Percentiles rank a stretch among this genome's conserved stretches.
Conservation (phyloP, 2,797 vertebrate genomes). For the Podarcis lilfordi region DNA sequence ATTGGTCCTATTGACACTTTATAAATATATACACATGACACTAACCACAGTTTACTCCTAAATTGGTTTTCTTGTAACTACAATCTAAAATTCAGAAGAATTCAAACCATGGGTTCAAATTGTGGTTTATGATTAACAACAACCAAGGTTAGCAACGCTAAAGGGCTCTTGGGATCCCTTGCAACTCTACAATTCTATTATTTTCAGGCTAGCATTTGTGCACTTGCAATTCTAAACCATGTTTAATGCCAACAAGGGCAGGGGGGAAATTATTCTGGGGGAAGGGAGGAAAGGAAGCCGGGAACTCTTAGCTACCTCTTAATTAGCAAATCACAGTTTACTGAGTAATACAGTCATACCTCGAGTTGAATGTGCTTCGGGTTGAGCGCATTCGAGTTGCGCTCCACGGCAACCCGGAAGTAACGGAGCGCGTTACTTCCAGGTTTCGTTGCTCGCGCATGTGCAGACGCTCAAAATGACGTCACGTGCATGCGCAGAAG, state of each 20-base stretch:
- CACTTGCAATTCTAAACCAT: background rate
- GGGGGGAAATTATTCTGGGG: background rate
- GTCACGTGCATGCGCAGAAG: no score
- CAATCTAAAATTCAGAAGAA: background rate
- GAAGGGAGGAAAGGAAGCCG: background rate
- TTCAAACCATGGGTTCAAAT: background rate
- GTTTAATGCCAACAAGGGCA: background rate
- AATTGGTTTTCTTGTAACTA: background rate
- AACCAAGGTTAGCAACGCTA: background rate
- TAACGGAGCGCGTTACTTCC: no score
- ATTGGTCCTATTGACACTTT: no score
- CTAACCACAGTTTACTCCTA: background rate
- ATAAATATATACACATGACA: no score
- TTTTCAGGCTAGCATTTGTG: background rate
- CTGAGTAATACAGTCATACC: background rate
- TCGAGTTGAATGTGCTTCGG: no score
- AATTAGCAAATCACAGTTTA: background rate
- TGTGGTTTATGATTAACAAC: background rate
- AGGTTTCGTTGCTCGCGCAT: no score
- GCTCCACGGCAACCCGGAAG: no score
- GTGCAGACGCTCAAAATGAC: no score
- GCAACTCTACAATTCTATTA: no score
- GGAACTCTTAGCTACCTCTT: no score
- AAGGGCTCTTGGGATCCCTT: no score
- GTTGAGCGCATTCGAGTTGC: fast-evolving